Evolutionary conservation across 1,140 invertebrate genomes (phyloP), one percentile per base, ranked within the genome.

Genomic region (Phocides pigmalion): DNA sequence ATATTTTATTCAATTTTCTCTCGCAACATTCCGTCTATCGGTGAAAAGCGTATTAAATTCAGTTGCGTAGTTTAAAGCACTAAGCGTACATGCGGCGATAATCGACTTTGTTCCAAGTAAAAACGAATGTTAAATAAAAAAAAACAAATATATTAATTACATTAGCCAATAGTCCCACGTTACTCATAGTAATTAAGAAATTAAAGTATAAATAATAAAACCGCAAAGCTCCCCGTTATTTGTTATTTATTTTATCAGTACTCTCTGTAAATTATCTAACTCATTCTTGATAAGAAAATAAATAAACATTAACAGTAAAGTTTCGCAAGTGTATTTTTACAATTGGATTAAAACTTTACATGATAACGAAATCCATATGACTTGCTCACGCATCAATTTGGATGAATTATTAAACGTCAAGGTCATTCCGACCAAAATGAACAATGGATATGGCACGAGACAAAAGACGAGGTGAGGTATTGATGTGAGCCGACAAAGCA

Each of bases 361-460:
- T 22, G 19, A 19, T 22, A n/a, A 28, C 54, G 15, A 51, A 51
- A 32, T 8, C 42, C 19, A 41, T 59, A 56, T 44, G 50, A 62
- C 70, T 75, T 70, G 64, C 70, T 56, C 74, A 76, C 70, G 68
- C 72, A 68, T 78, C 75, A 73, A 76, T 77, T 76, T 72, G 61
- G 73, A 74, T 82, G 69, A 76, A 83, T 81, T 81, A 86, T 82
- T 72, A 78, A 71, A 71, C 67, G 72, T 66, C 84, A 84, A 88
- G 87, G 85, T 68, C 82, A 62, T 65, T 66, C 70, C n/a, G 42
- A 35, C 81, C 32, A 80, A 84, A 90, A 78, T 79, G 84, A 90
- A 90, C 87, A 90, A 90, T 90, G 81, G 81, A 62, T 65, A 67
- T 78, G 75, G 83, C 85, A 86, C 82, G 82, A 89, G 87, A 88